Percentiles rank a stretch among this genome's conserved stretches.
phyloP scores from a whole-genome alignment of 1,140 invertebrate species.

The Papilio xuthus region DNA sequence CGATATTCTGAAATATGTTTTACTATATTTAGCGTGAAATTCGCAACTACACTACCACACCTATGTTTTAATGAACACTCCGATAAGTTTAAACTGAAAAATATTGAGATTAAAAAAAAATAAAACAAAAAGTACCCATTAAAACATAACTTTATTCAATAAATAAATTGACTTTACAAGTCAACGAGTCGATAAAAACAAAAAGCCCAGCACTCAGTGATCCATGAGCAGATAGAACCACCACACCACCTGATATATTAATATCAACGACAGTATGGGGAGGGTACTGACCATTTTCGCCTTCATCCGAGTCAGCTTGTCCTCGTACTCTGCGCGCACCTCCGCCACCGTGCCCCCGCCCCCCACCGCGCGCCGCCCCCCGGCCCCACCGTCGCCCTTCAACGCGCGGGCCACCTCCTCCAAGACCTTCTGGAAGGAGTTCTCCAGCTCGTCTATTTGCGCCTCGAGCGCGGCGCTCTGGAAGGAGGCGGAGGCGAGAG shows the following conservation, averaged over 20 bases:
- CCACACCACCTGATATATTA: constrained; percentile 76
- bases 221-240: constrained; percentile 76
- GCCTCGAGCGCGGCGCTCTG: constrained; percentile 67
- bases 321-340: constrained; percentile 84
- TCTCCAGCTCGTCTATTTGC: constrained; percentile 67
- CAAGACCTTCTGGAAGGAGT: constrained; percentile 68
- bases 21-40: constrained; percentile 31
- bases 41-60: constrained; percentile 50
- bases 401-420: constrained; percentile 62
- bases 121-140: constrained; percentile 51
- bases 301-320: constrained; percentile 86
- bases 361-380: constrained; percentile 52
- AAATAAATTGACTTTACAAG: constrained; percentile 65
- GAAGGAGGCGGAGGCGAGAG: constrained; percentile 56
- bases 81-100: constrained; percentile 47
- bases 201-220: constrained; percentile 61
- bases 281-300: constrained; percentile 85
- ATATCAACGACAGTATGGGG: constrained; percentile 74
- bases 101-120: constrained; percentile 28
- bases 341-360: constrained; percentile 74
- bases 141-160: constrained; percentile 72
- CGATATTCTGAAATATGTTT: constrained; percentile 3
- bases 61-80: constrained; percentile 67
- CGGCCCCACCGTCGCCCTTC: constrained; percentile 58
- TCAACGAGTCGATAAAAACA: constrained; percentile 46